A percentile compares a stretch with the other conserved stretches of the same genome.
These are phyloP conservation scores for Gallinago nigripennis DNA, from an alignment of 2,797 vertebrate genomes.

Conservation along the genomic window DNA sequence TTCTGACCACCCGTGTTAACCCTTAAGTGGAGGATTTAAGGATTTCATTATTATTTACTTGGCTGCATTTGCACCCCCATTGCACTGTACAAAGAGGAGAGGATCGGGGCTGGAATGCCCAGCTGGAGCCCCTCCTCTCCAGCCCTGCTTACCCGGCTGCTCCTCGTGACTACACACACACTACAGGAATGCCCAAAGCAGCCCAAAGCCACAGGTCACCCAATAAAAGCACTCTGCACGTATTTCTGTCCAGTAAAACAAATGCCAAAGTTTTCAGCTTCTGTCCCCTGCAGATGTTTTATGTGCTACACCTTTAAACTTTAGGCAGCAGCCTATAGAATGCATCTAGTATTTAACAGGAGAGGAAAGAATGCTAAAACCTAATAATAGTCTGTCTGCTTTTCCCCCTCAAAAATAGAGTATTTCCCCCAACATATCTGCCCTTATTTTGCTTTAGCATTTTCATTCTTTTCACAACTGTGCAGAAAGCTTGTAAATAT, in stretches of 20 bases:
- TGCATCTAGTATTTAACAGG: not conserved
- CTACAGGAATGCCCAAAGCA: not conserved
- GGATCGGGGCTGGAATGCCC: too few species aligned
- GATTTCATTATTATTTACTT: not conserved
- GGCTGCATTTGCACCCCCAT: rapidly evolving
- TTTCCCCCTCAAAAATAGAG: not conserved
- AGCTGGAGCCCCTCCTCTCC: not conserved
- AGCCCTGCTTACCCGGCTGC: not conserved
- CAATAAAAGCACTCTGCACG: not conserved
- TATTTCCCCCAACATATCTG: not conserved
- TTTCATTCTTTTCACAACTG: not conserved
- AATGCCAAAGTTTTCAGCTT: not conserved
- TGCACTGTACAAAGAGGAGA: not conserved
- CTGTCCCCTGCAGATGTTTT: not conserved
- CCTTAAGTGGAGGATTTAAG: not conserved
- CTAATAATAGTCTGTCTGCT: not conserved
- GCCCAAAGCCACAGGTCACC: not conserved
- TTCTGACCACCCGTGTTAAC: not conserved
- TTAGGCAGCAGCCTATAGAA: not conserved
- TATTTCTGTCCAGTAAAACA: not conserved
- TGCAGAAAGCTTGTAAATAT: not conserved
- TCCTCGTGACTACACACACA: not conserved
- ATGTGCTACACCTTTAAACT: not conserved
- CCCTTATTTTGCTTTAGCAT: not conserved
- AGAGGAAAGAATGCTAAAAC: not conserved